These are phyloP conservation scores for Notoglanidium macrostoma DNA, from an alignment of 2,797 vertebrate species.

Conservation along the genomic window DNA sequence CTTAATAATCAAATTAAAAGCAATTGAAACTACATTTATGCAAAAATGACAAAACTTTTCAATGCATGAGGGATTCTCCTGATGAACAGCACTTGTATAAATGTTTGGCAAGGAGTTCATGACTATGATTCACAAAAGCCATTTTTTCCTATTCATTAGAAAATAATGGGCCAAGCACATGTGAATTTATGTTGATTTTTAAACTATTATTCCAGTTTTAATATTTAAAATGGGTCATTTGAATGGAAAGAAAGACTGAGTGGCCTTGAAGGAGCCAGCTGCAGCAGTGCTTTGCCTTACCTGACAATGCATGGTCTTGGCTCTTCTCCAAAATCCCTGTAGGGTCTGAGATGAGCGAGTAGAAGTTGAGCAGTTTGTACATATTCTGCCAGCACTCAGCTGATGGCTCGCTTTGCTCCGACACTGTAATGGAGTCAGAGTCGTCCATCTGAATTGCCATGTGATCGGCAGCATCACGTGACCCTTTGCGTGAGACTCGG, in stretches of 20 bases:
- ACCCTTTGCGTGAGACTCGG: constrained; percentile 94
- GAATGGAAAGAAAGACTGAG: neutral
- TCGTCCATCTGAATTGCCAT: constrained; percentile 97
- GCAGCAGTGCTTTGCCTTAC: constrained; percentile 56
- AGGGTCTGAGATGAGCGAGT: constrained; percentile 97
- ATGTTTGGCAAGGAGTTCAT: neutral
- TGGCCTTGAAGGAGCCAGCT: neutral
- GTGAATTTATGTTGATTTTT: neutral
- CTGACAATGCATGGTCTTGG: constrained; percentile 82
- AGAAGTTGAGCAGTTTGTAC: constrained; percentile 99
- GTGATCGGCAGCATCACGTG: constrained; percentile 94
- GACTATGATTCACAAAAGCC: neutral
- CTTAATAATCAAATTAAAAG: neutral
- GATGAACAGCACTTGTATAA: neutral
- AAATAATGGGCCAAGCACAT: neutral
- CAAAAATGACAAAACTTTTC: neutral
- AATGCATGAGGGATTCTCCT: neutral
- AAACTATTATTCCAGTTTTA: neutral
- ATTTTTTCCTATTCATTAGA: neutral
- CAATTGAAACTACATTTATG: neutral
- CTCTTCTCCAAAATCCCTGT: constrained; percentile 95
- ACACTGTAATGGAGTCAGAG: constrained; percentile 97
- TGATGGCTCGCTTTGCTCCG: constrained; percentile 96
- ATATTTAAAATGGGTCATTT: neutral
- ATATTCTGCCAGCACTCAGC: constrained; percentile 99